Conservation (phyloP, 2,888 invertebrate species). For the Sarcophaga caerulescens region DNA sequence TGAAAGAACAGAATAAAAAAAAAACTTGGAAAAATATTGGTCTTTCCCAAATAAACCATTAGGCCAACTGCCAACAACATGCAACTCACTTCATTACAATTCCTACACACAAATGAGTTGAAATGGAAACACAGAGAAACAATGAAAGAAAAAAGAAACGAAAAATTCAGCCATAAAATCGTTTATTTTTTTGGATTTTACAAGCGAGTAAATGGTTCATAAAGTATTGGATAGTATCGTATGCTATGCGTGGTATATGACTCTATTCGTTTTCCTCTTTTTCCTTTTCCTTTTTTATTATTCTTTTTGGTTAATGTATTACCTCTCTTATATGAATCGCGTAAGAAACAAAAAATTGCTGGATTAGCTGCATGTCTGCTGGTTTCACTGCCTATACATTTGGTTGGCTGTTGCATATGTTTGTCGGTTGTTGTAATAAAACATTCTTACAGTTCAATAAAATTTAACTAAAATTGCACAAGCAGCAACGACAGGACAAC, state of each 20-base stretch:
- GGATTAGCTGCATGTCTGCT: conserved; percentile 3
- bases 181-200: neutral
- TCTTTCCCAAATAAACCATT: conserved; percentile 37
- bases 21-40: conserved; percentile 8
- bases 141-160: neutral
- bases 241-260: conserved; percentile 51
- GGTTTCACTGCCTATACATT: neutral
- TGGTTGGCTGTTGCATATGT: neutral
- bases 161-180: neutral
- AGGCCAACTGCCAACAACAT: conserved; percentile 44
- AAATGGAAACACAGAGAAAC: conserved; percentile 20
- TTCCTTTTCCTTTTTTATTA: neutral
- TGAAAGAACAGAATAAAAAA: neutral
- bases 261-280: neutral
- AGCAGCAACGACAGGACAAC: neutral
- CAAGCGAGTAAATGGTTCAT: conserved; percentile 54
- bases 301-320: neutral
- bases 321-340: neutral
- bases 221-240: conserved; percentile 45
- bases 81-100: neutral
- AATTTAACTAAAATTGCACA: conserved; percentile 46
- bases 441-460: conserved; percentile 61
- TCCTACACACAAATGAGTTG: conserved; percentile 20
- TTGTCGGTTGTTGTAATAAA: conserved; percentile 50
- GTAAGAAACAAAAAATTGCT: neutral